Percentiles rank a stretch among this genome's conserved stretches.
Conservation (phyloP, 1,140 invertebrate genomes). For the Drosophila punjabiensis region DNA sequence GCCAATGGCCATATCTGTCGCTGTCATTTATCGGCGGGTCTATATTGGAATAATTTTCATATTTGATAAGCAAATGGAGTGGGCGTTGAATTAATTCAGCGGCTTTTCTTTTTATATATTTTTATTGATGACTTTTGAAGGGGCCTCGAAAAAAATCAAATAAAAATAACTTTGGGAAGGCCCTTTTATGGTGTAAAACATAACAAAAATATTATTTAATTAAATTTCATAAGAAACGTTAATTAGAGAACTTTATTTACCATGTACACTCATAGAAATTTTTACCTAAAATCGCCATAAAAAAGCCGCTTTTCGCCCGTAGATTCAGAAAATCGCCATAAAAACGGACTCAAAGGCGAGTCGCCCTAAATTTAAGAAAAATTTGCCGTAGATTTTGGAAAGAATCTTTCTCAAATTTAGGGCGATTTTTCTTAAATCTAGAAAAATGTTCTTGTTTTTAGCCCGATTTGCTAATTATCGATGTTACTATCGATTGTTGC, state of each 20-base stretch:
- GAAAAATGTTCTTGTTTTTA: no score
- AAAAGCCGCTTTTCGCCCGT: no score
- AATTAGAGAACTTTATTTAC: neutral
- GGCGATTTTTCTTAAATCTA: no score
- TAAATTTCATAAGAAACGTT: neutral
- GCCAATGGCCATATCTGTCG: conserved; percentile 35
- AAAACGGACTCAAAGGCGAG: no score
- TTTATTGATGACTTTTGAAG: neutral
- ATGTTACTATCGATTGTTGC: no score
- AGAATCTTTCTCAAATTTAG: no score
- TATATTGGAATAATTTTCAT: conserved; percentile 51
- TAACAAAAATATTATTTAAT: neutral
- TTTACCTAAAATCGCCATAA: no score
- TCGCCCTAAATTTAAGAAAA: no score
- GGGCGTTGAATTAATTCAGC: conserved; percentile 27
- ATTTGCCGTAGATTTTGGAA: no score
- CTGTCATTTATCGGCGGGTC: conserved; percentile 41
- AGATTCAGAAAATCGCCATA: no score
- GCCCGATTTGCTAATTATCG: no score
- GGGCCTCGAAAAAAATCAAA: neutral
- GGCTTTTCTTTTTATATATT: conserved; percentile 4
- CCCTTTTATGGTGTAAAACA: neutral
- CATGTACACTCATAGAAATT: no score
- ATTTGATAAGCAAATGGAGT: conserved; percentile 69
- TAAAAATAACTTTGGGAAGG: neutral